Evolutionary conservation across 2,888 invertebrate genomes (phyloP), one percentile per base, ranked within the genome.

Genomic region (Aphrophora alni): DNA sequence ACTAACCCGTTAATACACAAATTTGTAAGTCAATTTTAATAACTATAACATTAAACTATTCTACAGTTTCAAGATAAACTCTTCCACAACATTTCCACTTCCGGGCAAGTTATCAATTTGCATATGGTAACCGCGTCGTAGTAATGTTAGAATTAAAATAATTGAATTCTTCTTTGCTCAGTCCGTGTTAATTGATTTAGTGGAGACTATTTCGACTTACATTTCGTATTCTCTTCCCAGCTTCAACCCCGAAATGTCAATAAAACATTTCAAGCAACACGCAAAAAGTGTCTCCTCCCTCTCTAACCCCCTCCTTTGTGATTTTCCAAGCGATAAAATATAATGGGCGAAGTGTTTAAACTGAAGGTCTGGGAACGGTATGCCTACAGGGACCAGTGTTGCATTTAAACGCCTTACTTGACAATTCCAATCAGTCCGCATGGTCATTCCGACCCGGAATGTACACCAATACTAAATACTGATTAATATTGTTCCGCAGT

Each of bases 271-370:
- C 59, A 59, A 59, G 59, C 59, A 21, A 59, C 59, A 59, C 59
- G 59, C 59, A 59, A 59, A 59, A 59, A 59, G 59, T 59, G 59
- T 59, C 59, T 59, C 59, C 21, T 21, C 59, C 59, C 33, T 33
- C 33, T 21, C 59, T 2, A n/a, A 21, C 12, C 59, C 59, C 59
- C 59, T 59, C 38, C 78, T 73, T 68, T 51, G 51, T 79, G 74
- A 79, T 79, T 79, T 79, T 79, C 78, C 78, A 74, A 74, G 74
- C 78, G 74, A 79, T 79, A 79, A 79, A 79, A 79, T 74, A 73
- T 79, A 79, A 79, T 74, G 74, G 78, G 44, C 24, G 27, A 33
- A 21, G 38, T 59, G 59, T 59, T 59, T 59, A 59, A 59, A 59
- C 59, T 59, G 59, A 2, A 59, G 21, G 59, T 5, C 59, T 59